A percentile compares a stretch with the other conserved stretches of the same genome.
Evolutionary conservation across 2,113 vertebrate genomes (phyloP).

Genomic region (Pavo muticus): DNA sequence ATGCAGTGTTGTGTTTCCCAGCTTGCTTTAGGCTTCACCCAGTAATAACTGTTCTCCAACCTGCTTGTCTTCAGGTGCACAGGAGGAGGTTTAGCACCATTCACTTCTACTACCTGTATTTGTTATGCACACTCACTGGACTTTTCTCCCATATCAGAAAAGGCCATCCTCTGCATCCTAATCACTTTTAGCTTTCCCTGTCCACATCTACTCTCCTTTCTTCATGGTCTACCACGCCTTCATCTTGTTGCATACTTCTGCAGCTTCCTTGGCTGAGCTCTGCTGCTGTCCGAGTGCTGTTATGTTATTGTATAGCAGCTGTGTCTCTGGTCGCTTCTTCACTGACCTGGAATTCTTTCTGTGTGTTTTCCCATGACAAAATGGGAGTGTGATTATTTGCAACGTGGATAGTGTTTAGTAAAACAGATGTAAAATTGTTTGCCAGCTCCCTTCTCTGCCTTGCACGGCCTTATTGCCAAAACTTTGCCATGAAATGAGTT

Average conservation of each 20-base stretch:
- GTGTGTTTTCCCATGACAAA: accelerated
- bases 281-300: neutral
- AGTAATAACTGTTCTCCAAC: neutral
- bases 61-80: neutral
- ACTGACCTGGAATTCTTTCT: neutral
- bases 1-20: neutral
- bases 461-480: neutral
- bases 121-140: neutral
- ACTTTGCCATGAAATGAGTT: neutral
- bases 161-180: neutral
- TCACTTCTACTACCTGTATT: neutral
- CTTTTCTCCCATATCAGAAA: neutral
- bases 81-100: neutral
- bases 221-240: neutral
- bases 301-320: neutral
- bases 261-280: neutral
- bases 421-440: neutral
- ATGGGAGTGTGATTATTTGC: neutral
- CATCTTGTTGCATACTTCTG: neutral
- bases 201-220: neutral
- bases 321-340: neutral
- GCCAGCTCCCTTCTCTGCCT: neutral
- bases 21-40: neutral
- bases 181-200: neutral
- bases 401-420: neutral